Percentiles rank a stretch among this genome's conserved stretches.
Evolutionary conservation across 2,888 invertebrate genomes (phyloP).

Genomic region (Eremobia ochroleuca): DNA sequence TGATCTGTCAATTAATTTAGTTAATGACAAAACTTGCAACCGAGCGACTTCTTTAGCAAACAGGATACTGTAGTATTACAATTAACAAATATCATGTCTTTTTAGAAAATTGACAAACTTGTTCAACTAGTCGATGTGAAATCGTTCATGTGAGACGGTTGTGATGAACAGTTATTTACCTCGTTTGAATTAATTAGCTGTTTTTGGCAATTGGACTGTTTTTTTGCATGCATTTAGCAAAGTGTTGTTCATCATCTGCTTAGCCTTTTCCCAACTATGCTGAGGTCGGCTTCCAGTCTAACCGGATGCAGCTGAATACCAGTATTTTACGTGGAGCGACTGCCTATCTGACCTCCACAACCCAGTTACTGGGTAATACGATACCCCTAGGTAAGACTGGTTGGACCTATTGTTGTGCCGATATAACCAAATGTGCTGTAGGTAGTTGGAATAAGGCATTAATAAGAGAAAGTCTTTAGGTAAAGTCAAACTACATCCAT

Average conservation of each 20-base stretch:
- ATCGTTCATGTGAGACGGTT: constrained; percentile 42
- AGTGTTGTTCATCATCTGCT: too few species aligned
- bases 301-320: too few species aligned
- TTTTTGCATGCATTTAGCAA: neutral
- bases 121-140: constrained; percentile 55
- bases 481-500: neutral
- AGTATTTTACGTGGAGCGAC: too few species aligned
- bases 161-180: constrained; percentile 40
- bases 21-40: constrained; percentile 58
- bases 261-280: too few species aligned
- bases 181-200: constrained; percentile 31
- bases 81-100: constrained; percentile 29
- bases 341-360: too few species aligned
- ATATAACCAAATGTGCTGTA: neutral
- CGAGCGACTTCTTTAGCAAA: constrained; percentile 35
- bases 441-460: neutral
- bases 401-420: too few species aligned
- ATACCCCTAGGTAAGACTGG: too few species aligned
- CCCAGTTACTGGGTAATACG: too few species aligned
- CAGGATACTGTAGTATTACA: constrained; percentile 63
- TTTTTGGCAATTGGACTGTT: constrained; percentile 9
- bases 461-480: neutral
- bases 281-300: too few species aligned
- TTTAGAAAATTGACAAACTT: constrained; percentile 60
- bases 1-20: constrained; percentile 20